A percentile compares a stretch with the other conserved stretches of the same genome.
Conservation (phyloP, 2,113 vertebrate genomes). For the Rhea pennata region DNA sequence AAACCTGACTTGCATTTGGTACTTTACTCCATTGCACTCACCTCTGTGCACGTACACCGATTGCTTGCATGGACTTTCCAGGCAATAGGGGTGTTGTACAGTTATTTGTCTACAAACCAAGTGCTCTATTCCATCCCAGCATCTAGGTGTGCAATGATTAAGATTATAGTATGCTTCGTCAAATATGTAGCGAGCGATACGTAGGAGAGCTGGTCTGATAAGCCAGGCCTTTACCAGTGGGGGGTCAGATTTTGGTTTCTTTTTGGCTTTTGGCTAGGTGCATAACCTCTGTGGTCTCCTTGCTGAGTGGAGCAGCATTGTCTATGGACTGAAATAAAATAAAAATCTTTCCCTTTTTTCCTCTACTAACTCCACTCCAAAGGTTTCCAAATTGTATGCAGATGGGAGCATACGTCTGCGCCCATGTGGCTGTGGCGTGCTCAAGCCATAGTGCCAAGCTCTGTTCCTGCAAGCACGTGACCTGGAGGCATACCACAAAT, state of each 20-base stretch:
- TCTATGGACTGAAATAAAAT: neutral
- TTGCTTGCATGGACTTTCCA: neutral
- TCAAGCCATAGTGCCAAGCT: neutral
- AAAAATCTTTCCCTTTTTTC: neutral
- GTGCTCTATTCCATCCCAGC: neutral
- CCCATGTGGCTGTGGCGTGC: rapidly evolving
- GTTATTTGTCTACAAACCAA: neutral
- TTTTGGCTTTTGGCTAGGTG: neutral
- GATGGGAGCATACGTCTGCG: neutral
- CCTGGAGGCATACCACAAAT: neutral
- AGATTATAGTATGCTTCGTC: neutral
- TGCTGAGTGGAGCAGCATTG: neutral
- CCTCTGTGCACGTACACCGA: neutral
- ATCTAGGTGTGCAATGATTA: neutral
- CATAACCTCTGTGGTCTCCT: neutral
- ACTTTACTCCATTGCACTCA: rapidly evolving
- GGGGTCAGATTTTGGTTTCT: rapidly evolving
- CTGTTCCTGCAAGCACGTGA: neutral
- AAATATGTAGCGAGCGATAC: rapidly evolving
- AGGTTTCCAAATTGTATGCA: neutral
- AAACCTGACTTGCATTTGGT: neutral
- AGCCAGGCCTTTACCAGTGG: neutral
- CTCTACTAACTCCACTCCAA: neutral
- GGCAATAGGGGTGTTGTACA: rapidly evolving
- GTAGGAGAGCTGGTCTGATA: rapidly evolving